Percentiles rank a stretch among this genome's conserved stretches.
Conservation (phyloP, 2,797 vertebrate species). For the Mus minutoides region DNA sequence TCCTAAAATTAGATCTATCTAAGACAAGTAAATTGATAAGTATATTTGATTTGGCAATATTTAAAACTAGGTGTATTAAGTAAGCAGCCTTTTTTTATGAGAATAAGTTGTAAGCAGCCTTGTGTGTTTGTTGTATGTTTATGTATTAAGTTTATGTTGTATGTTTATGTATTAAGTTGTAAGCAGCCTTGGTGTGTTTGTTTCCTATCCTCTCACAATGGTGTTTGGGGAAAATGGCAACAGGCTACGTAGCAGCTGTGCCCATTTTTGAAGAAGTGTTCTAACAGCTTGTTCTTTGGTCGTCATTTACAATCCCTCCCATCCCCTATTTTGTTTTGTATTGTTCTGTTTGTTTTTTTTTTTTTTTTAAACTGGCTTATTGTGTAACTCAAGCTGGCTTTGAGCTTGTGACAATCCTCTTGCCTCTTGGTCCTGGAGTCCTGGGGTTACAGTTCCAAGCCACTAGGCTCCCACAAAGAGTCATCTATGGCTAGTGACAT, state of each 20-base stretch:
- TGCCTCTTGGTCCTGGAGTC: neutral
- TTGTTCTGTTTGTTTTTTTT: neutral
- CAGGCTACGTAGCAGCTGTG: neutral
- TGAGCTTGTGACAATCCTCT: neutral
- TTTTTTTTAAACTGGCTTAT: neutral
- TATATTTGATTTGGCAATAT: neutral
- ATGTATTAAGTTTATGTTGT: too few species aligned
- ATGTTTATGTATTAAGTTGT: too few species aligned
- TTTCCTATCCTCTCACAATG: neutral
- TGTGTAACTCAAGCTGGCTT: neutral
- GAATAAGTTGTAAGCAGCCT: neutral
- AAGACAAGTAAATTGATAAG: constrained; percentile 14
- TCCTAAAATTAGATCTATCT: neutral
- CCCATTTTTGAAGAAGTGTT: neutral
- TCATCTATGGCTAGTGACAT: neutral
- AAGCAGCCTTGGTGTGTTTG: neutral
- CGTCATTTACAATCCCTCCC: neutral
- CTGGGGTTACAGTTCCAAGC: neutral
- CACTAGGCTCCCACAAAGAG: neutral
- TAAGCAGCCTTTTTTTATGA: neutral
- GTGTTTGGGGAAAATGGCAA: neutral
- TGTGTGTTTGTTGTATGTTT: neutral
- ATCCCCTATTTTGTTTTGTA: neutral
- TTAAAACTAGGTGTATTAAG: neutral
- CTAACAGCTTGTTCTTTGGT: neutral